These are phyloP conservation scores for Callopanchax toddi DNA, from an alignment of 2,113 vertebrate species.

Conservation along the genomic window DNA sequence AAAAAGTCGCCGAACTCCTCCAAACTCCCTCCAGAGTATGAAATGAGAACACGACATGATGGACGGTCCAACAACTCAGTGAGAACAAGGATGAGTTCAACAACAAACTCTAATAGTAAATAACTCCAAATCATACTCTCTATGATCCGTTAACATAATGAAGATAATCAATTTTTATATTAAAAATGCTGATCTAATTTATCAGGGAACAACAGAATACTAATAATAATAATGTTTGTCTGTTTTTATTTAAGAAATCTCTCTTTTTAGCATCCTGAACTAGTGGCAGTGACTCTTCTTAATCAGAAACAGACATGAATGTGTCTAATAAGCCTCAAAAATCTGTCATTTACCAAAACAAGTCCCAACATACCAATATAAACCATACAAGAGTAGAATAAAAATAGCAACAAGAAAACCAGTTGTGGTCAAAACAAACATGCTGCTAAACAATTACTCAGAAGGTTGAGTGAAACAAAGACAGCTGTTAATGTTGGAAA, in stretches of 20 bases:
- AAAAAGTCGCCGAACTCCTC: slow-evolving; percentile 3
- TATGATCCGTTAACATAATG: too few species aligned
- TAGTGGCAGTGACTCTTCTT: background rate
- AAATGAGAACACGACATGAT: background rate
- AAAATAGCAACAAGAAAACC: slow-evolving; percentile 1
- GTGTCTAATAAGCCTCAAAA: background rate
- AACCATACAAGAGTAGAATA: background rate
- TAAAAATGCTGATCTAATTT: too few species aligned
- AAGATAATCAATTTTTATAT: too few species aligned
- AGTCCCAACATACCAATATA: background rate
- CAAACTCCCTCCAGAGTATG: background rate
- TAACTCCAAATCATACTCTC: too few species aligned
- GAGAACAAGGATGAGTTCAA: background rate
- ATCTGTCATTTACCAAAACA: background rate
- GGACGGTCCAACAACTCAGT: background rate
- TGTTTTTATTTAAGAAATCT: too few species aligned
- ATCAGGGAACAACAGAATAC: too few species aligned
- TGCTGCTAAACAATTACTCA: too few species aligned
- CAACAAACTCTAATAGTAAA: background rate
- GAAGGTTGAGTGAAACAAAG: too few species aligned
- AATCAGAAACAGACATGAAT: background rate
- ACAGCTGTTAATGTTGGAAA: too few species aligned
- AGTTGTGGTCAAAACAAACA: background rate
- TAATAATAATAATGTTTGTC: too few species aligned
- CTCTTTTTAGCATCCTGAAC: too few species aligned